Evolutionary conservation across 2,113 vertebrate genomes (phyloP).

Genomic region (Xenopus tropicalis): UCB_Xtro_10.0 CM004443.2:120823001-120823500

Average conservation of each 20-base stretch:
- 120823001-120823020: too few relatives aligned
- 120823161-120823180: too few relatives aligned
- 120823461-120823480: neutral
- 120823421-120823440: constrained; percentile 3
- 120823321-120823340: constrained; percentile 15
- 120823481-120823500: neutral
- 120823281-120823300: constrained; percentile 17
- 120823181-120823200: neutral
- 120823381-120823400: constrained; percentile 8
- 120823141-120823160: too few relatives aligned
- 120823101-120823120: too few relatives aligned
- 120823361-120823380: constrained; percentile 27
- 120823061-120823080: too few relatives aligned
- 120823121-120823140: too few relatives aligned
- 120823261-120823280: neutral
- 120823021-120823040: too few relatives aligned
- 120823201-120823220: neutral
- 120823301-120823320: constrained; percentile 19
- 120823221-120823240: neutral
- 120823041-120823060: too few relatives aligned
- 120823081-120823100: too few relatives aligned
- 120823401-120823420: constrained; percentile 11
- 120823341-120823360: constrained; percentile 39
- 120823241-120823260: neutral
- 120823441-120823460: constrained; percentile 3